Evolutionary conservation across 2,888 invertebrate genomes (phyloP), one percentile per base, ranked within the genome.

Genomic region (Xanthostigma xanthostigma): DNA sequence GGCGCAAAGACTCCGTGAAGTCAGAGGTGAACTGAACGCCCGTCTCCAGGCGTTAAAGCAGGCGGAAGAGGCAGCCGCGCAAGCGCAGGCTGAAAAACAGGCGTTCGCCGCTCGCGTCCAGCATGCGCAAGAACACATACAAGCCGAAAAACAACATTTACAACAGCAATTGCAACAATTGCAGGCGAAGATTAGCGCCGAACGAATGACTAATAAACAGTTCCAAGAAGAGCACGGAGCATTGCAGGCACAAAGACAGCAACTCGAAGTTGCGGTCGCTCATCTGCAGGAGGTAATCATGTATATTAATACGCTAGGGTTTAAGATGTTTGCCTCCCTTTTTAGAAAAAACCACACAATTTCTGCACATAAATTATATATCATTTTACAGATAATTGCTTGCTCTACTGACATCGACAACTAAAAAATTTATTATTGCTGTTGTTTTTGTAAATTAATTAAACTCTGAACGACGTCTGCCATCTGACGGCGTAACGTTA

Each of bases 1-100:
- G 10, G 87, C 86, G 58, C 79, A 77, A 36, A 89, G 87, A 64
- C 62, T 91, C 42, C 83, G 84, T 56, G 90, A 91, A 58, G 64
- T 92, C 12, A 79, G 88, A 59, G 65, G 73, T 36, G 82, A 80
- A 54, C 67, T 86, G 59, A 79, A 78, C 57, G 66, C 75, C 1
- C 75, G 79, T 46, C 61, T 73, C 12, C 62, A 72, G 33, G 68
- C 70, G 45, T 70, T 72, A 49, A 71, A 77, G 44, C 72, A 74
- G 56, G 69, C 73, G 39, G 75, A 80, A 54, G 81, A 81, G 52
- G 69, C 75, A 51, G 62, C 71, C 53, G 63, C 62, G 57, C 66
- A 47, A 42, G 72, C 75, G 56, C 70, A 73, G 46, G 71, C 76
- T 9, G 85, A 85, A 60, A 59, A 75, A 45, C 78, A 79, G 60